Evolutionary conservation across 2,113 vertebrate species (phyloP), one percentile per base, ranked within the genome.

Genomic region (Hemicordylus capensis): DNA sequence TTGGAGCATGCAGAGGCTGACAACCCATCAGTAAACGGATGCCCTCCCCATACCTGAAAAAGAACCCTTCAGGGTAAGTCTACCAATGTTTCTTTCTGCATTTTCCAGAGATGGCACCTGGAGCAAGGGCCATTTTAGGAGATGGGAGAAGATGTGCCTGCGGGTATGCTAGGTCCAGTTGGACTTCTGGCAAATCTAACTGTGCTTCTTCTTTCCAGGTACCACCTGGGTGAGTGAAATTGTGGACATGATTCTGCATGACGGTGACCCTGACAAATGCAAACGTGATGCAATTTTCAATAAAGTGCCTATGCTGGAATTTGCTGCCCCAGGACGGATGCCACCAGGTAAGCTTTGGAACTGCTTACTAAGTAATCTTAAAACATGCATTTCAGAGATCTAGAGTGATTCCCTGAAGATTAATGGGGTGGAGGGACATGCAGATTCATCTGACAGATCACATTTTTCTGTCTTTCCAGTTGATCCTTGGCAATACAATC

Each of bases 181-280:
- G 34, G 26, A 54, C 34, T 20, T 81, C 59, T 28, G 59, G 39
- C 4, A 11, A 72, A 14, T 26, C 10, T 9, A 70, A 51, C 15
- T 7, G 20, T 15, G 26, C 22, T 28, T 85, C 88, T 39, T 89
- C 44, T 11, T 74, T 0, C 8, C 82, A 96, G 96, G 97, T 61
- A 97, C 96, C n/a, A 97, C 95, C 1, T 97, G 96, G 96, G 28
- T 96, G 74, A 92, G 92, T 0, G 96, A 97, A 94, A 94, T 97
- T 0, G 82, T 95, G 80, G 96, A 97, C 78, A 84, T 95, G 93
- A 31, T 96, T 76, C 63, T 96, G 74, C 86, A 95, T 82, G 76
- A 93, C 0, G 93, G 94, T 1, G 87, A 96, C 79, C 1, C 56
- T 0, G 81, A 94, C 72, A 95, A 94, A 83, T 95, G 94, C 91